Conservation (phyloP, 2,113 vertebrate genomes). For the Mungos mungo region DNA sequence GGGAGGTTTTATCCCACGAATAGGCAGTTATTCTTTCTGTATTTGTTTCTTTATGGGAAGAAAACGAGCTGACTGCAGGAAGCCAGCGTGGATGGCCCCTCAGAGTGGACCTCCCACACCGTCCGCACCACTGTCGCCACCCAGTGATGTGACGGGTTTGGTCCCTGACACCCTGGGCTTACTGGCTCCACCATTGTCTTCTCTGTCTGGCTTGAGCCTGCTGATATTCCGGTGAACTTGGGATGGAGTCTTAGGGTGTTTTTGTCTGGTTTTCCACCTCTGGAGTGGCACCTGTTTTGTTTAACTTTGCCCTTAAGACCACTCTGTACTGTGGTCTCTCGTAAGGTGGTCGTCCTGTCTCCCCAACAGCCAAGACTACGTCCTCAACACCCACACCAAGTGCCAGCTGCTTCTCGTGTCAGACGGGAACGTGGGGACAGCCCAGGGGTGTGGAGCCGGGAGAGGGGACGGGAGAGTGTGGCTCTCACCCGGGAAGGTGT, state of each 20-base stretch:
- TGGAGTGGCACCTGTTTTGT: not conserved
- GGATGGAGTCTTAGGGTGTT: not conserved
- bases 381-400: not conserved
- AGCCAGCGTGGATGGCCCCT: fast-evolving
- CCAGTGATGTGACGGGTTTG: not conserved
- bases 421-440: not conserved
- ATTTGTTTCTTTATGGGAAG: not conserved
- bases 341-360: not conserved
- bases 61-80: not conserved
- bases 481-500: not conserved
- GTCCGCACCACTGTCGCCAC: not conserved
- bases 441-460: too few relatives aligned
- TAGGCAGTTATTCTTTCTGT: not conserved
- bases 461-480: not conserved
- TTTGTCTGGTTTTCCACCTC: not conserved
- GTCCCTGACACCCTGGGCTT: fast-evolving
- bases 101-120: fast-evolving
- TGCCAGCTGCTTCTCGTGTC: not conserved
- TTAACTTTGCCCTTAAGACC: too few relatives aligned
- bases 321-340: too few relatives aligned
- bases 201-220: not conserved
- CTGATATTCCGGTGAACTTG: not conserved
- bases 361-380: not conserved
- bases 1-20: fast-evolving
- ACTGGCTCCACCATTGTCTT: not conserved